Percentiles rank a stretch among this genome's conserved stretches.
phyloP scores from a whole-genome alignment of 37 sponge, comb jelly and placozoan genomes.

The Lycopodina hypogea region DNA sequence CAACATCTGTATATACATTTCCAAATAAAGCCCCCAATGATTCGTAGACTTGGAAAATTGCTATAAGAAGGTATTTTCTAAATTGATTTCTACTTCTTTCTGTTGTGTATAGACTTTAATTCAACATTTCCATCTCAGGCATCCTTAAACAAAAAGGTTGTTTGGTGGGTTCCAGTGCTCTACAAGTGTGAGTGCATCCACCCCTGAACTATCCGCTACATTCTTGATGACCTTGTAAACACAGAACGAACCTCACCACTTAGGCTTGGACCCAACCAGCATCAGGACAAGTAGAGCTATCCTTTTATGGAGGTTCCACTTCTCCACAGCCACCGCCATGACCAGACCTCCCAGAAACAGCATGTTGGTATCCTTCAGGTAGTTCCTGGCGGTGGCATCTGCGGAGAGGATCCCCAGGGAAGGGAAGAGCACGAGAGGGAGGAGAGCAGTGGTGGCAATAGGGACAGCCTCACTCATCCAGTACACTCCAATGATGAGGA shows the following conservation, averaged over 20 bases:
- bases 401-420: conserved; percentile 74
- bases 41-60: no score
- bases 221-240: no score
- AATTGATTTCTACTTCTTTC: no score
- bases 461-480: conserved; percentile 89
- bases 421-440: conserved; percentile 90
- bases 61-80: no score
- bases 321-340: conserved; percentile 90
- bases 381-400: conserved; percentile 51
- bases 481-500: conserved; percentile 77
- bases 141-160: no score
- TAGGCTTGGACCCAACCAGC: conserved; percentile 71
- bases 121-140: no score
- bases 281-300: conserved; percentile 85
- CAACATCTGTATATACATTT: no score
- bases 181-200: no score
- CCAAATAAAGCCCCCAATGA: no score
- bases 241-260: conserved; percentile 36
- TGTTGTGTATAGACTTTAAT: no score
- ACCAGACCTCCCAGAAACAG: conserved; percentile 86
- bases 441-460: conserved; percentile 82
- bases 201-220: no score
- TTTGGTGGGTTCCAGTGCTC: no score
- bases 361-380: conserved; percentile 82
- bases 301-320: conserved; percentile 88